These are phyloP conservation scores for Phalacrocorax aristotelis DNA, from an alignment of 2,113 vertebrate genomes.

Conservation along the genomic window DNA sequence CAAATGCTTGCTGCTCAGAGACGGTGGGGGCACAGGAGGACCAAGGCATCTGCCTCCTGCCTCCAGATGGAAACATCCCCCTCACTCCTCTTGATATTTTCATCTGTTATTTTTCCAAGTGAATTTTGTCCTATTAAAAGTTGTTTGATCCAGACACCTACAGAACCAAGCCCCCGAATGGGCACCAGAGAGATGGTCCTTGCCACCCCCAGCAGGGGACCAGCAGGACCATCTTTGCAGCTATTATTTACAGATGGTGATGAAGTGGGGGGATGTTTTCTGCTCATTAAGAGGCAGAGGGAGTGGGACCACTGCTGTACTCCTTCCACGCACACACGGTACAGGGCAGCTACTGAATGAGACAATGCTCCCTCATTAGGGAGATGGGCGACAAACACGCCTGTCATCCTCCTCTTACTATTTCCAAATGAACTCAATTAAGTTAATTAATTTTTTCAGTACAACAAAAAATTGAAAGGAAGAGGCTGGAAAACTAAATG, in stretches of 20 bases:
- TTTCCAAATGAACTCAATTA: constrained; percentile 52
- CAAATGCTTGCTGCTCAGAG: neutral
- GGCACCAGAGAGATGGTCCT: neutral
- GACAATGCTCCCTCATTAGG: constrained; percentile 33
- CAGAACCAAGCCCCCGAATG: accelerated
- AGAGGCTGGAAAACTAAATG: neutral
- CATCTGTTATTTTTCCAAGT: neutral
- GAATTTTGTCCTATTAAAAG: neutral
- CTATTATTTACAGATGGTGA: neutral
- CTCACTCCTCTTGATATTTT: neutral
- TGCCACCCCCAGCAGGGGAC: accelerated
- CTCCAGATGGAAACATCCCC: neutral
- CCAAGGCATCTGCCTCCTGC: accelerated
- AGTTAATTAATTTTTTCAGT: constrained; percentile 38
- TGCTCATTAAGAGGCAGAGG: neutral
- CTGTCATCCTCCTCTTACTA: constrained; percentile 49
- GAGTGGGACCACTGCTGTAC: neutral
- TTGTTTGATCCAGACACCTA: neutral
- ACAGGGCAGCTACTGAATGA: constrained; percentile 12
- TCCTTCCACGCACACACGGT: accelerated
- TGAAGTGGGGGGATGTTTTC: neutral
- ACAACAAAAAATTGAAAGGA: neutral
- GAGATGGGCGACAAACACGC: neutral
- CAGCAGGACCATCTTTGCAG: neutral
- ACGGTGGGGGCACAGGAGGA: neutral